Evolutionary conservation across 2,888 invertebrate species (phyloP), one percentile per base, ranked within the genome.

Genomic region (Aspidapion aeneum): DNA sequence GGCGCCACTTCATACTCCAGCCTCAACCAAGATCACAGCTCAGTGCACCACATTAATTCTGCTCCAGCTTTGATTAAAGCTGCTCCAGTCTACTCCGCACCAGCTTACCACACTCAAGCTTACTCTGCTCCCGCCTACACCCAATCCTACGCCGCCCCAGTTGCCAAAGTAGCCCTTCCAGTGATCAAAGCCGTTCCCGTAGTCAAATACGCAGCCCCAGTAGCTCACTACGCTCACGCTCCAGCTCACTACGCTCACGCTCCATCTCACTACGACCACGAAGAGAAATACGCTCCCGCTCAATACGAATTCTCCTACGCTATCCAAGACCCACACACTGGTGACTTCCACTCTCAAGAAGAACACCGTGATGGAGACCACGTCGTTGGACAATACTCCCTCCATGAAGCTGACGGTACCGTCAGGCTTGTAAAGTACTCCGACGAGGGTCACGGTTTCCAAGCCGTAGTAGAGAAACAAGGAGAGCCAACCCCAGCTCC

Each of bases 381-480:
- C 64, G 85, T 85, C 9, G 80, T 79, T 52, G 85, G 85, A 2
- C 82, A 82, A 68, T 85, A 85, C 77, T 83, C 84, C 70, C 79
- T 84, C 62, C 79, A 85, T 35, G 84, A 85, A 72, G 81, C 84
- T 54, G 85, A 85, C 70, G 84, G 85, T 67, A 83, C 85, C 51
- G 73, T 83, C 63, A 80, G 86, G 71, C 83, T 80, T 71, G 85
- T 86, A 60, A 80, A 82, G 69, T 86, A 86, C 73, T 65, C 62
- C 16, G 65, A 65, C 49, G 65, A 48, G 18, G 59, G 60, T 21
- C 59, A 78, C 83, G 65, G 85, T 80, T 85, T 77, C 71, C 76
- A 77, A 63, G 78, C 77, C 55, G 73, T 75, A 3, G 77, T 77
- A 2, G 72, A 66, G 52, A 66, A 56, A 57, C 62, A 62, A 20